Conservation (phyloP, 2,888 invertebrate species). For the Galerucella pusilla region DNA sequence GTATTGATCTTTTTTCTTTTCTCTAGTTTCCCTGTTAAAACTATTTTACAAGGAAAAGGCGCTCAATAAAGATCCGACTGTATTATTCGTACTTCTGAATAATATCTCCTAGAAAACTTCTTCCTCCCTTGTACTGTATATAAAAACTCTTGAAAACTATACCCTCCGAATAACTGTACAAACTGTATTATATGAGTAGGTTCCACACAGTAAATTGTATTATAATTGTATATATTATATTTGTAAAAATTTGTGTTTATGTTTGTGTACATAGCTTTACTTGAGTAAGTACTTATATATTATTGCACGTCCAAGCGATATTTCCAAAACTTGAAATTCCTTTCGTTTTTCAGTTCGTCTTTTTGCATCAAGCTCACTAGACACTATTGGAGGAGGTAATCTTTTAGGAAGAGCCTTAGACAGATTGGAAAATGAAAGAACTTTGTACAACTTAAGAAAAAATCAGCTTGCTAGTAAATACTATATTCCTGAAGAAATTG, state of each 20-base stretch:
- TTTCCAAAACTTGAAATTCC: background rate
- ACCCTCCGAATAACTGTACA: too few species aligned
- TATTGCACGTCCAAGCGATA: background rate
- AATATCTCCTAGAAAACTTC: too few species aligned
- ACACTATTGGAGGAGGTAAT: background rate
- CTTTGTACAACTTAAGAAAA: background rate
- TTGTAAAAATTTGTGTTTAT: background rate
- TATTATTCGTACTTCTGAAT: too few species aligned
- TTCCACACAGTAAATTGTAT: background rate
- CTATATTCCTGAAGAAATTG: background rate
- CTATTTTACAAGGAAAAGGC: background rate
- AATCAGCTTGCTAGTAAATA: background rate
- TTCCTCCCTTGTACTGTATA: too few species aligned
- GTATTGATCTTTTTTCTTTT: background rate
- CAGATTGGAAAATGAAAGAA: background rate
- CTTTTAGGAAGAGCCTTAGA: background rate
- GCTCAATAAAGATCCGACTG: too few species aligned
- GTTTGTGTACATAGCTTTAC: background rate
- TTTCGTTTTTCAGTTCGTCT: background rate
- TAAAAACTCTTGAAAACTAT: too few species aligned
- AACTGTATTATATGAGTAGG: too few species aligned
- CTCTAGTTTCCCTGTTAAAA: background rate
- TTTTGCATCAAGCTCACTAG: background rate
- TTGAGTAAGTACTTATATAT: background rate
- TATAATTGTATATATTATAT: background rate